Evolutionary conservation across 2,797 vertebrate species (phyloP).

Genomic region (Rachycentron canadum): DNA sequence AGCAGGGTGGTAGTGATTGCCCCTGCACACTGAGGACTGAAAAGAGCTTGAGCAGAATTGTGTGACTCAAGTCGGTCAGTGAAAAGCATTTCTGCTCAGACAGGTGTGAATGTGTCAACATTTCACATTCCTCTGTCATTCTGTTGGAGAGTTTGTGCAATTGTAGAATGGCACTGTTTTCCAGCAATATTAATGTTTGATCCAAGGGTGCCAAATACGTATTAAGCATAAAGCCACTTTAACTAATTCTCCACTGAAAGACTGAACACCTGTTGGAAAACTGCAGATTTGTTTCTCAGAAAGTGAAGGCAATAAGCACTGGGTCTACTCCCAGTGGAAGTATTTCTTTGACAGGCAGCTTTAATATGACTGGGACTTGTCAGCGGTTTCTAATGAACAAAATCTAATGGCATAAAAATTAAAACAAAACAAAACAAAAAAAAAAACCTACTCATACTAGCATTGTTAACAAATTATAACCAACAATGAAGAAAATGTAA

Average conservation of each 20-base stretch:
- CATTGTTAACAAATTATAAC: constrained; percentile 14
- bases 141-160: constrained; percentile 35
- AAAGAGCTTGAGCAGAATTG: constrained; percentile 42
- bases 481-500: constrained; percentile 9
- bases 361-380: constrained; percentile 36
- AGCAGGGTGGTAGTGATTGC: constrained; percentile 75
- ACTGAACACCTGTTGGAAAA: constrained; percentile 64
- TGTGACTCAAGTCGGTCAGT: constrained; percentile 5
- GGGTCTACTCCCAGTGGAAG: constrained; percentile 33
- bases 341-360: constrained; percentile 52
- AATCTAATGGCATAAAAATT: constrained; percentile 6
- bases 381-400: constrained; percentile 18
- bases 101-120: constrained; percentile 46
- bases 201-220: constrained; percentile 33
- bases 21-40: constrained; percentile 52
- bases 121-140: constrained; percentile 49
- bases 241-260: constrained; percentile 53
- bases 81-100: constrained; percentile 48
- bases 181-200: constrained; percentile 46
- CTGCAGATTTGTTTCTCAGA: constrained; percentile 51
- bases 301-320: constrained; percentile 41
- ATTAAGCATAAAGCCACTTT: constrained; percentile 41
- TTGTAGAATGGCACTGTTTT: constrained; percentile 57
- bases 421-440: too few relatives aligned
- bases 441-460: constrained; percentile 5